A percentile compares a stretch with the other conserved stretches of the same genome.
Evolutionary conservation across 2,113 vertebrate genomes (phyloP).

Genomic region (Nanorana parkeri): DNA sequence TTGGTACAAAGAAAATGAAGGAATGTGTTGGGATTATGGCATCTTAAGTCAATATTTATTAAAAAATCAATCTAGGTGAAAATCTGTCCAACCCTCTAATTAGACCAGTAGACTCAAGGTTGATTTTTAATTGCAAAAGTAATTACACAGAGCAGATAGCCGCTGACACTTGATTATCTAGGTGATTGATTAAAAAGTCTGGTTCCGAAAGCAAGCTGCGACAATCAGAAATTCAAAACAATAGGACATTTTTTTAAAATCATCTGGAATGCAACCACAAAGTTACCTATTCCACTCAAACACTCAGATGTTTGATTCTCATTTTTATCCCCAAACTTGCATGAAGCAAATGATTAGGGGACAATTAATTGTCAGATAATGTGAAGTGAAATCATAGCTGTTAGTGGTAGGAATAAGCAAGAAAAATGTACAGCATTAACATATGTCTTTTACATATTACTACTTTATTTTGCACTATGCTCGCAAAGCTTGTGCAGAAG

Average conservation of each 20-base stretch:
- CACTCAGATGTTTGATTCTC: constrained; percentile 59
- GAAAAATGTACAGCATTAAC: background rate
- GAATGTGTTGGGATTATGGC: constrained; percentile 97
- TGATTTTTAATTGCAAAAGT: constrained; percentile 99
- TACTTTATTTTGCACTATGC: background rate
- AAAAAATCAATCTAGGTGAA: constrained; percentile 99
- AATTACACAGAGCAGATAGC: constrained; percentile 99
- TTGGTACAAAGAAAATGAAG: constrained; percentile 93
- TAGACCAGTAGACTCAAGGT: constrained; percentile 99
- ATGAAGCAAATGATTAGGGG: constrained; percentile 78
- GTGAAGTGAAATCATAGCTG: constrained; percentile 61
- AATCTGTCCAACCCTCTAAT: constrained; percentile 99
- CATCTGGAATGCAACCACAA: constrained; percentile 36
- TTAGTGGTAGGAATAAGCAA: constrained; percentile 48
- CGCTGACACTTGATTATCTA: constrained; percentile 99
- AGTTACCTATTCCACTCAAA: constrained; percentile 78
- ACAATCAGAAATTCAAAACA: constrained; percentile 87
- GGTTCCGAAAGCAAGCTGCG: constrained; percentile 69
- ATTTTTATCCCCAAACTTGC: constrained; percentile 56
- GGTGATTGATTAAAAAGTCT: constrained; percentile 99
- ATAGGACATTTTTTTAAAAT: constrained; percentile 95
- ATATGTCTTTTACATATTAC: constrained; percentile 12
- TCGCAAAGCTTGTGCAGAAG: background rate
- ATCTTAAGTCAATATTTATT: constrained; percentile 99
- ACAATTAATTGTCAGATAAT: constrained; percentile 79